phyloP scores from a whole-genome alignment of 2,888 invertebrate genomes.

The Rhingia rostrata region DNA sequence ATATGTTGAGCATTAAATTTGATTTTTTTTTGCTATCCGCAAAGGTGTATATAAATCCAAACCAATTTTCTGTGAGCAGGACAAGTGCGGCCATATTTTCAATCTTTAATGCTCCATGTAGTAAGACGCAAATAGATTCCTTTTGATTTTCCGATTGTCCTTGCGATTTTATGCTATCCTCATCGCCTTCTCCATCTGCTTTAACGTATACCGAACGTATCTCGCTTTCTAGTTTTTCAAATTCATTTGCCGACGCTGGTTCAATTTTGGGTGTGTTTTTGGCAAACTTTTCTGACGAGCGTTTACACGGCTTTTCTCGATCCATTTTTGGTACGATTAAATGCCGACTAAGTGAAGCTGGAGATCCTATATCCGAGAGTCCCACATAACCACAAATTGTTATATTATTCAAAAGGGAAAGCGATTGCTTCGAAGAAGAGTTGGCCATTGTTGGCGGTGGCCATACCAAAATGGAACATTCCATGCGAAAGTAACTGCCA shows the following conservation, averaged over 20 bases:
- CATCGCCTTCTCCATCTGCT: conserved; percentile 79
- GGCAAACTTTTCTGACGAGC: conserved; percentile 78
- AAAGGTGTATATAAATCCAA: conserved; percentile 96
- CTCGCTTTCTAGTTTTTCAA: conserved; percentile 81
- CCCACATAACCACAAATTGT: conserved; percentile 94
- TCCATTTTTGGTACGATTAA: conserved; percentile 90
- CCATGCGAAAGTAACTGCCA: conserved; percentile 86
- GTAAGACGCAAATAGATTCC: conserved; percentile 95
- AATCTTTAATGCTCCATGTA: conserved; percentile 95
- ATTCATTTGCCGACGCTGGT: conserved; percentile 75
- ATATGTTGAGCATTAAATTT: conserved; percentile 93
- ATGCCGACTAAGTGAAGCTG: conserved; percentile 95
- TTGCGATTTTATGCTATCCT: conserved; percentile 68
- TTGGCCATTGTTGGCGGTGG: conserved; percentile 86
- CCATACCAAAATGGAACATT: conserved; percentile 88
- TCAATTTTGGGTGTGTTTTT: conserved; percentile 83
- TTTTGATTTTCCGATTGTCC: conserved; percentile 79
- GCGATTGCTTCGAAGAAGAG: conserved; percentile 82
- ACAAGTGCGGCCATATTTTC: conserved; percentile 96
- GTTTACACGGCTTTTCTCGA: conserved; percentile 82
- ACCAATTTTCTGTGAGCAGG: conserved; percentile 93
- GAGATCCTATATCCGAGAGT: conserved; percentile 94
- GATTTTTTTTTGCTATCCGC: conserved; percentile 96
- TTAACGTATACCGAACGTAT: conserved; percentile 81
- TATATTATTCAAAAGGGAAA: conserved; percentile 87